Evolutionary conservation across 2,888 invertebrate genomes (phyloP).

Genomic region (Automeris io): DNA sequence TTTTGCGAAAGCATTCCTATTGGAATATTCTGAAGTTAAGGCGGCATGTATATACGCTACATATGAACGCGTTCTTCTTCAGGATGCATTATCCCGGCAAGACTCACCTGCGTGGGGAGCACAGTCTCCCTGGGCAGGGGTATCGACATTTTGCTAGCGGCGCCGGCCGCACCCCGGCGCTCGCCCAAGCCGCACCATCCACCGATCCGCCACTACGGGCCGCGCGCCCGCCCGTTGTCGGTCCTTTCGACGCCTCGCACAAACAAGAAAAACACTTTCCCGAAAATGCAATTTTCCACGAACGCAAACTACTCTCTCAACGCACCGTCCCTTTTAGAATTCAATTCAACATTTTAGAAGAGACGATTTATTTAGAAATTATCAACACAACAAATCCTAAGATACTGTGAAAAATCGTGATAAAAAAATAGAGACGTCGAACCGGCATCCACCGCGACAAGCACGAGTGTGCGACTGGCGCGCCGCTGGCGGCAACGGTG

Average conservation of each 20-base stretch:
- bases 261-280: constrained; percentile 68
- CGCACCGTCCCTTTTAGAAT: constrained; percentile 16
- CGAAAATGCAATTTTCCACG: constrained; percentile 39
- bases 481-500: constrained; percentile 32
- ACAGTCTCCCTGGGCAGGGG: constrained; percentile 72
- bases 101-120: constrained; percentile 71
- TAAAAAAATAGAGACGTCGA: constrained; percentile 32
- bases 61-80: background rate
- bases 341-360: constrained; percentile 37
- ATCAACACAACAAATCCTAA: constrained; percentile 37
- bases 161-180: constrained; percentile 75
- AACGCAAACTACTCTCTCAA: constrained; percentile 27
- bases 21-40: background rate
- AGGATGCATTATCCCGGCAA: constrained; percentile 16
- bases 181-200: constrained; percentile 69
- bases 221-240: constrained; percentile 38
- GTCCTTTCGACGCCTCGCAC: constrained; percentile 41
- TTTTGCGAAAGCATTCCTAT: too few relatives aligned
- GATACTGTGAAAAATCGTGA: constrained; percentile 33
- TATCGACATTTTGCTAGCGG: constrained; percentile 76
- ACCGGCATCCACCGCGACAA: constrained; percentile 42
- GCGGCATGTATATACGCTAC: background rate
- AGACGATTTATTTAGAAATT: constrained; percentile 17
- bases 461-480: constrained; percentile 63
- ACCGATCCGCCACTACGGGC: constrained; percentile 55